phyloP scores from a whole-genome alignment of 1,140 invertebrate genomes.

The Procambarus virginalis region DNA sequence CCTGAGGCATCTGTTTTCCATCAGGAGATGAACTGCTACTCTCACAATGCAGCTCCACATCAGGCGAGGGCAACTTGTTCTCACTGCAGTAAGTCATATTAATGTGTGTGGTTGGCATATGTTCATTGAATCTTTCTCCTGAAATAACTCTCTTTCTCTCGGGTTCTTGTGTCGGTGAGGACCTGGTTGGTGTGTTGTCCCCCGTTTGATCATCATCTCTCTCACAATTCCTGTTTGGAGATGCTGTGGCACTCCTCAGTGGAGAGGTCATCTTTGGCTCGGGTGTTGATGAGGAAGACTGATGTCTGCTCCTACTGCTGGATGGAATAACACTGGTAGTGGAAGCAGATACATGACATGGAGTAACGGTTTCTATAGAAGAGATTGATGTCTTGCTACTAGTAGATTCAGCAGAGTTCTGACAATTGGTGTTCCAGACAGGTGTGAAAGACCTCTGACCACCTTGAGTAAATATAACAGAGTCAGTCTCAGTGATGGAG shows the following conservation, averaged over 20 bases:
- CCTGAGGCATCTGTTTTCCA: background rate
- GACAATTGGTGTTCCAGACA: constrained; percentile 15
- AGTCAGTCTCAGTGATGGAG: constrained; percentile 52
- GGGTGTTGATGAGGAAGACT: constrained; percentile 29
- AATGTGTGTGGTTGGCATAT: constrained; percentile 39
- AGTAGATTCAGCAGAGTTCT: constrained; percentile 26
- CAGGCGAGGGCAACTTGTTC: background rate
- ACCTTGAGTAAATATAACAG: constrained; percentile 55
- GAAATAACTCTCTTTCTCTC: constrained; percentile 2
- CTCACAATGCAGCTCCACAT: background rate
- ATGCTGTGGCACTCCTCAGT: constrained; percentile 25
- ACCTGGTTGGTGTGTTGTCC: background rate
- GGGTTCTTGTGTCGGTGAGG: constrained; percentile 6
- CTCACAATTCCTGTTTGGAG: constrained; percentile 3
- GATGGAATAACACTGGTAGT: constrained; percentile 6
- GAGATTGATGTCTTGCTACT: constrained; percentile 20
- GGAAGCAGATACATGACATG: constrained; percentile 39
- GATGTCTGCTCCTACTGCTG: constrained; percentile 21
- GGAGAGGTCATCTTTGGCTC: constrained; percentile 20
- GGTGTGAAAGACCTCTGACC: constrained; percentile 34
- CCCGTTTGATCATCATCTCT: constrained; percentile 4
- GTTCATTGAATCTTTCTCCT: constrained; percentile 52
- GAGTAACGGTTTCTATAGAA: constrained; percentile 38
- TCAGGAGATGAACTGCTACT: background rate
- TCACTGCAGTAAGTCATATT: constrained; percentile 48